Evolutionary conservation across 2,888 invertebrate genomes (phyloP).

Genomic region (Hoplodrina blanda): DNA sequence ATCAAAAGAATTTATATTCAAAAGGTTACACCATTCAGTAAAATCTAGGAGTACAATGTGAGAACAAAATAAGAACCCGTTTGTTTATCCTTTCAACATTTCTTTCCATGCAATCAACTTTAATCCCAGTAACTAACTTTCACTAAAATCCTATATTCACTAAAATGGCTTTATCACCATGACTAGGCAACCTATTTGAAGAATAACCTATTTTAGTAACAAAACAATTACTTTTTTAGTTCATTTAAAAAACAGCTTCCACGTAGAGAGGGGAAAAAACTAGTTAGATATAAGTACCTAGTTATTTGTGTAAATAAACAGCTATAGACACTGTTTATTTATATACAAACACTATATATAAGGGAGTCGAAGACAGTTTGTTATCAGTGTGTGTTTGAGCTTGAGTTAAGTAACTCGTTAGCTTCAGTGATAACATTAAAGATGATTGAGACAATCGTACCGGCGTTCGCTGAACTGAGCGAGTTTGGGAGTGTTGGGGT

Average conservation of each 20-base stretch:
- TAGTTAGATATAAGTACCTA: background rate
- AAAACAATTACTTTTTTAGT: conserved; percentile 48
- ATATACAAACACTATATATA: conserved; percentile 56
- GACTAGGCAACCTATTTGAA: conserved; percentile 1
- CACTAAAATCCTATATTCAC: background rate
- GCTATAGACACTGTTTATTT: conserved; percentile 46
- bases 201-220: conserved; percentile 42
- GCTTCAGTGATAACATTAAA: conserved; percentile 37
- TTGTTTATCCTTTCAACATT: background rate
- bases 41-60: too few relatives aligned
- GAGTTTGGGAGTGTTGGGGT: conserved; percentile 62
- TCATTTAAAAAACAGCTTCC: conserved; percentile 10
- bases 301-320: conserved; percentile 32
- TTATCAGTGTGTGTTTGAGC: conserved; percentile 62
- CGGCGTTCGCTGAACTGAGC: conserved; percentile 57
- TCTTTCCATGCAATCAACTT: background rate
- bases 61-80: too few relatives aligned
- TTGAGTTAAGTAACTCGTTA: conserved; percentile 40
- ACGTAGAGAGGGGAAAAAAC: conserved; percentile 35
- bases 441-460: conserved; percentile 59
- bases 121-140: conserved; percentile 17
- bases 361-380: conserved; percentile 15
- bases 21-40: too few relatives aligned
- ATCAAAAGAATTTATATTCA: too few relatives aligned
- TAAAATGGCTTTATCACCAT: conserved; percentile 5